These are phyloP conservation scores for Lasioglossum villosulum DNA, from an alignment of 2,888 invertebrate genomes.

Conservation along the genomic window DNA sequence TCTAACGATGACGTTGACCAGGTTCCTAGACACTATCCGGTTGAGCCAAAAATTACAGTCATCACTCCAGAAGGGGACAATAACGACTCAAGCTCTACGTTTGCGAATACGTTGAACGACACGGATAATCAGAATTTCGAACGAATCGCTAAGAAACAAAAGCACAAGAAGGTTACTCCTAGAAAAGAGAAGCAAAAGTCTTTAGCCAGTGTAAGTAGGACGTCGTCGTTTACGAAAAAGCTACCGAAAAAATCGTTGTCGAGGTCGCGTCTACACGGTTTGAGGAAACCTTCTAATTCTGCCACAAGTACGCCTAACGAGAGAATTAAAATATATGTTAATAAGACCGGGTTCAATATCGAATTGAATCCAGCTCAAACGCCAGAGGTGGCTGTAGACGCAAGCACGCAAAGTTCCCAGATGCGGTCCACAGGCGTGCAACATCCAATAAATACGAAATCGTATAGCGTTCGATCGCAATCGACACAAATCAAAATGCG, in stretches of 20 bases:
- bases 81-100: slow-evolving; percentile 66
- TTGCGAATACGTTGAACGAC: slow-evolving; percentile 76
- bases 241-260: slow-evolving; percentile 70
- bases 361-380: slow-evolving; percentile 56
- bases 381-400: slow-evolving; percentile 66
- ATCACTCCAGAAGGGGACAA: slow-evolving; percentile 71
- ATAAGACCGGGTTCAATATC: slow-evolving; percentile 60
- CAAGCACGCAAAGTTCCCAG: slow-evolving; percentile 77
- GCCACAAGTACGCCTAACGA: slow-evolving; percentile 35
- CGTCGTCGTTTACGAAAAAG: slow-evolving; percentile 70
- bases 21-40: slow-evolving; percentile 47
- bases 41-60: slow-evolving; percentile 78
- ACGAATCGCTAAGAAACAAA: slow-evolving; percentile 72
- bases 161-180: slow-evolving; percentile 55
- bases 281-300: slow-evolving; percentile 56
- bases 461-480: slow-evolving; percentile 66
- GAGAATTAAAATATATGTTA: slow-evolving; percentile 55
- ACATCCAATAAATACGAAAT: slow-evolving; percentile 44
- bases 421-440: slow-evolving; percentile 63
- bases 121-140: slow-evolving; percentile 74
- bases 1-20: slow-evolving; percentile 1
- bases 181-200: slow-evolving; percentile 59
- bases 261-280: slow-evolving; percentile 67
- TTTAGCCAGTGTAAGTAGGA: slow-evolving; percentile 70
- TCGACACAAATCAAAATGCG: slow-evolving; percentile 66